These are phyloP conservation scores for Lymantria monacha DNA, from an alignment of 2,888 invertebrate genomes.

Conservation along the genomic window DNA sequence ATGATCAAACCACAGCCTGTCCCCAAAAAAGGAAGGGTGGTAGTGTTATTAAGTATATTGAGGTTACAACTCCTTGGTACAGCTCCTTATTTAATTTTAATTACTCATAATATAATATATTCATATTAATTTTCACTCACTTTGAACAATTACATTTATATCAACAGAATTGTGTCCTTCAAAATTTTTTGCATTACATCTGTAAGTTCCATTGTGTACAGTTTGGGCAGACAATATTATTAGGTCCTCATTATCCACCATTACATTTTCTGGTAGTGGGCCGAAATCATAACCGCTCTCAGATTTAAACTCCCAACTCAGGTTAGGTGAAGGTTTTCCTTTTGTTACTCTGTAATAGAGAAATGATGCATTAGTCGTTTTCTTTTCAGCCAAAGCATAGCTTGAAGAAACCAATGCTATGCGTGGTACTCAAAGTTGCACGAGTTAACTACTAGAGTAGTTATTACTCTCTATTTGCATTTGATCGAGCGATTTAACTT, in stretches of 20 bases:
- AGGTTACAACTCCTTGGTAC: no score
- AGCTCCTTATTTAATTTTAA: no score
- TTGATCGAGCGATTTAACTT: no score
- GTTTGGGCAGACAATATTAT: conserved; percentile 42
- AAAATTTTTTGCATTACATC: conserved; percentile 54
- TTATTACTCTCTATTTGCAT: no score
- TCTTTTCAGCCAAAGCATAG: no score
- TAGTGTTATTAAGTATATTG: no score
- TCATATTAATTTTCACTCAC: conserved; percentile 39
- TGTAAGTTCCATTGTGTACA: conserved; percentile 51
- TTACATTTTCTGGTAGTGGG: conserved; percentile 44
- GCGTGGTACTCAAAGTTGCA: no score
- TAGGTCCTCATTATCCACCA: conserved; percentile 32
- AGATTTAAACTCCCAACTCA: conserved; percentile 55
- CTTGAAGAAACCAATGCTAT: no score
- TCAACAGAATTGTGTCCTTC: conserved; percentile 46
- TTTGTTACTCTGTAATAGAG: conserved; percentile 43
- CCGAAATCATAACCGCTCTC: conserved; percentile 33
- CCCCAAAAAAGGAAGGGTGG: no score
- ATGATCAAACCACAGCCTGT: no score
- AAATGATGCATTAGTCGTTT: background rate
- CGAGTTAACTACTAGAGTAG: no score
- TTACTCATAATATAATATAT: no score
- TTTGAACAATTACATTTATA: conserved; percentile 48
- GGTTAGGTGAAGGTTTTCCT: conserved; percentile 56